phyloP scores from a whole-genome alignment of 1,140 invertebrate species.

The Lethrus apterus region DNA sequence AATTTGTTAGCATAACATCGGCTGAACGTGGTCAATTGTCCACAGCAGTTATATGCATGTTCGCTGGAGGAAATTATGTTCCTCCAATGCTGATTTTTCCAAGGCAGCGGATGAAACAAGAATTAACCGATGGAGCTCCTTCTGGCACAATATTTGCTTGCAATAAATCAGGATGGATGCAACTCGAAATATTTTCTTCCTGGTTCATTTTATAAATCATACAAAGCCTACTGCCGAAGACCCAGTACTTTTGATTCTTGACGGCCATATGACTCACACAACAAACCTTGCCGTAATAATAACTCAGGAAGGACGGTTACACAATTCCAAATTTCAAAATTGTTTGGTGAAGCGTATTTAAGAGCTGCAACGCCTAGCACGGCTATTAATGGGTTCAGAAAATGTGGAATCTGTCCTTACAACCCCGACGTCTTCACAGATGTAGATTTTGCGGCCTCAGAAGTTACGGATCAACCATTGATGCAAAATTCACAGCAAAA shows the following conservation, averaged over 20 bases:
- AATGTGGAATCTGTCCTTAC: background rate
- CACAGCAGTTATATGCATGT: conserved; percentile 12
- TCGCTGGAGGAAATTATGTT: conserved; percentile 19
- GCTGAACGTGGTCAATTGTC: conserved; percentile 13
- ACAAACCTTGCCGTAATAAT: no score
- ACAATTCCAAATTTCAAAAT: conserved; percentile 1
- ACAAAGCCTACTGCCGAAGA: conserved; percentile 9
- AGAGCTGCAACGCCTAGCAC: background rate
- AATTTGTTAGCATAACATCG: conserved; percentile 18
- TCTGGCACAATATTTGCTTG: conserved; percentile 28
- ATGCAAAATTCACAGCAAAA: no score
- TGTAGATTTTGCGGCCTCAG: background rate
- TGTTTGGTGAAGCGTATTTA: background rate
- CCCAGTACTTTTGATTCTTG: conserved; percentile 14
- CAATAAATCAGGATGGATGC: conserved; percentile 33
- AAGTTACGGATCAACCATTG: no score
- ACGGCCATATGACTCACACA: conserved; percentile 15
- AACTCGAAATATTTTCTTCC: no score
- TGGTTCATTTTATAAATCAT: conserved; percentile 1
- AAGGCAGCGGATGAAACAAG: conserved; percentile 16
- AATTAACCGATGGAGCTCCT: conserved; percentile 20
- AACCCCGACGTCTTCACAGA: background rate
- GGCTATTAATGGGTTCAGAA: background rate
- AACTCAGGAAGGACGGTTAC: background rate
- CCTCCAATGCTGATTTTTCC: conserved; percentile 19